Evolutionary conservation across 2,113 vertebrate genomes (phyloP).

Genomic region (Rhinoderma darwinii): DNA sequence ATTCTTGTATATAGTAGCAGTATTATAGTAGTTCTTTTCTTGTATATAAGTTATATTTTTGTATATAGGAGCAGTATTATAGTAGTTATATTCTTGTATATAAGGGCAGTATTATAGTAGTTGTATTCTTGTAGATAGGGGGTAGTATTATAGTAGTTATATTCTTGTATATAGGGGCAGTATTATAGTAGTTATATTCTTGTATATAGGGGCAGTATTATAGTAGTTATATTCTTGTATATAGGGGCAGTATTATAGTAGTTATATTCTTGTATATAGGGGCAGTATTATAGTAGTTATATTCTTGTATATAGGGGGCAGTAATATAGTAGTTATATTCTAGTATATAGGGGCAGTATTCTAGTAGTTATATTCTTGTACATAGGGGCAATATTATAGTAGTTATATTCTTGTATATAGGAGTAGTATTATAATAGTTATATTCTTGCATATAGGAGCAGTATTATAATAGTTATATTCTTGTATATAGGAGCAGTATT

Average conservation of each 20-base stretch:
- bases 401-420: neutral
- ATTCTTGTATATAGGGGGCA: neutral
- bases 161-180: neutral
- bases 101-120: neutral
- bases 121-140: neutral
- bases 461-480: too few relatives aligned
- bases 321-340: neutral
- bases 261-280: too few relatives aligned
- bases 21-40: constrained; percentile 3
- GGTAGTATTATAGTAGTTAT: constrained; percentile 8
- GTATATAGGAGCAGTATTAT: constrained; percentile 6
- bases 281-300: too few relatives aligned
- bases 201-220: neutral
- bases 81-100: constrained; percentile 8
- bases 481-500: too few relatives aligned
- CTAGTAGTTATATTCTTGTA: too few relatives aligned
- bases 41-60: too few relatives aligned
- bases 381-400: too few relatives aligned
- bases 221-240: neutral
- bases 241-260: neutral
- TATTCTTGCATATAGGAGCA: too few relatives aligned
- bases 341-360: too few relatives aligned
- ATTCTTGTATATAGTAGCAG: neutral
- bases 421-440: too few relatives aligned
- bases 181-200: constrained; percentile 4